phyloP scores from a whole-genome alignment of 2,113 vertebrate species.

The Terrapene triunguis region DNA sequence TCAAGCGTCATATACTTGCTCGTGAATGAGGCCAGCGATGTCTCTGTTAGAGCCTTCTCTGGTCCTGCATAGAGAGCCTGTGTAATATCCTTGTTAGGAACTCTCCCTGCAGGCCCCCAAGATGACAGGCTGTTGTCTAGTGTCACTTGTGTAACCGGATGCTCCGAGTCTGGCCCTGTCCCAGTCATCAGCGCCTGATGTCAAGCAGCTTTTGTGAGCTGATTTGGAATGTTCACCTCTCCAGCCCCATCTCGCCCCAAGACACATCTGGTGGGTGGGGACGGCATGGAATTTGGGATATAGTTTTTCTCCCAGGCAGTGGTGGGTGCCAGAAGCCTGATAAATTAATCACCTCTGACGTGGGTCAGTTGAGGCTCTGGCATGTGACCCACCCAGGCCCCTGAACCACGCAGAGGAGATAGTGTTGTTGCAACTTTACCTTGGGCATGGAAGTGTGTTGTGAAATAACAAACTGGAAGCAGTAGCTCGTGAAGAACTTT shows the following conservation, averaged over 20 bases:
- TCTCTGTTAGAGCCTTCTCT: neutral
- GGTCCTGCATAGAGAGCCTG: neutral
- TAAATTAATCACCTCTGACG: slow-evolving; percentile 75
- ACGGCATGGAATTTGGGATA: slow-evolving; percentile 68
- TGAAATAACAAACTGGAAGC: neutral
- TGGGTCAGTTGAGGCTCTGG: slow-evolving; percentile 72
- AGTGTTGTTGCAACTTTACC: neutral
- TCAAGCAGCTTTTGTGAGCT: neutral
- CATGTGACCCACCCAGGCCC: slow-evolving; percentile 39
- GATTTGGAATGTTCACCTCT: slow-evolving; percentile 29
- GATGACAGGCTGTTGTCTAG: neutral
- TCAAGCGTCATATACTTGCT: neutral
- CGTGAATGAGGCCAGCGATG: neutral
- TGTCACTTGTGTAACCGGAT: neutral
- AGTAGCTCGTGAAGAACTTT: neutral
- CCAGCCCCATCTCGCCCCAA: neutral
- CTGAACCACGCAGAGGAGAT: neutral
- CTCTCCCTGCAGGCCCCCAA: neutral
- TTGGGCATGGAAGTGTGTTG: fast-evolving
- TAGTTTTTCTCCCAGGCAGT: slow-evolving; percentile 68
- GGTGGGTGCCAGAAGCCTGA: slow-evolving; percentile 72
- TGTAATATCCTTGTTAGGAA: neutral
- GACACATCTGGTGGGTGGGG: slow-evolving; percentile 73
- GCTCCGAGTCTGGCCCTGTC: neutral
- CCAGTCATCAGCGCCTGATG: neutral